These are phyloP conservation scores for Neofelis nebulosa DNA, from an alignment of 2,113 vertebrate species.

Conservation along the genomic window DNA sequence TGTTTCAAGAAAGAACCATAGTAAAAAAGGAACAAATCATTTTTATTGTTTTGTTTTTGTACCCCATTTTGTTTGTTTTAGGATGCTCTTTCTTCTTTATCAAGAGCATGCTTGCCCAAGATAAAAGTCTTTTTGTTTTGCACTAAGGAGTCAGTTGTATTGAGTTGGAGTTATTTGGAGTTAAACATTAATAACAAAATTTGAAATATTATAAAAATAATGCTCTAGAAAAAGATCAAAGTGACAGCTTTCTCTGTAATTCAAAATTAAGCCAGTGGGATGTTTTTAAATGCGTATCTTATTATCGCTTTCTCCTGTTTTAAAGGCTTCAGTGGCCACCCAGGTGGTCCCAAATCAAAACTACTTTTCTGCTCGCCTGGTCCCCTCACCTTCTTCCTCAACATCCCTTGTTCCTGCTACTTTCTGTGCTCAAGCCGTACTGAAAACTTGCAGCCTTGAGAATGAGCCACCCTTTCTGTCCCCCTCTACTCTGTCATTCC, in stretches of 20 bases:
- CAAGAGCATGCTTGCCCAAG: neutral
- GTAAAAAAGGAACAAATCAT: neutral
- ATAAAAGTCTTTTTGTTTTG: neutral
- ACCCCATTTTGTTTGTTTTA: conserved; percentile 19
- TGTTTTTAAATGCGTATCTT: neutral
- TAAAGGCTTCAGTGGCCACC: neutral
- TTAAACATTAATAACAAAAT: neutral
- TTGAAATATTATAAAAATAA: neutral
- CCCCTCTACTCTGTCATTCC: neutral
- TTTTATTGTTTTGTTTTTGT: conserved; percentile 4
- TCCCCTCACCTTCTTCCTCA: neutral
- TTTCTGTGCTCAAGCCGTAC: neutral
- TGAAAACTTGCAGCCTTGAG: neutral
- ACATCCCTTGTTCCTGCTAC: neutral
- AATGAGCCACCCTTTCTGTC: neutral
- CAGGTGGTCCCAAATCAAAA: neutral
- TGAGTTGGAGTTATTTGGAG: neutral
- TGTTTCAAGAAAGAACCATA: conserved; percentile 10
- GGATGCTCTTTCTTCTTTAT: conserved; percentile 33
- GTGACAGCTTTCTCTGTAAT: neutral
- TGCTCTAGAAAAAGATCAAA: conserved; percentile 18
- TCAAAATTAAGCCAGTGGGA: neutral
- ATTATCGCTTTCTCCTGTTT: neutral
- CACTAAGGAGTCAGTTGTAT: neutral
- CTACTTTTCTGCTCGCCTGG: neutral